These are phyloP conservation scores for Hipposideros larvatus DNA, from an alignment of 2,797 vertebrate species.

Conservation along the genomic window DNA sequence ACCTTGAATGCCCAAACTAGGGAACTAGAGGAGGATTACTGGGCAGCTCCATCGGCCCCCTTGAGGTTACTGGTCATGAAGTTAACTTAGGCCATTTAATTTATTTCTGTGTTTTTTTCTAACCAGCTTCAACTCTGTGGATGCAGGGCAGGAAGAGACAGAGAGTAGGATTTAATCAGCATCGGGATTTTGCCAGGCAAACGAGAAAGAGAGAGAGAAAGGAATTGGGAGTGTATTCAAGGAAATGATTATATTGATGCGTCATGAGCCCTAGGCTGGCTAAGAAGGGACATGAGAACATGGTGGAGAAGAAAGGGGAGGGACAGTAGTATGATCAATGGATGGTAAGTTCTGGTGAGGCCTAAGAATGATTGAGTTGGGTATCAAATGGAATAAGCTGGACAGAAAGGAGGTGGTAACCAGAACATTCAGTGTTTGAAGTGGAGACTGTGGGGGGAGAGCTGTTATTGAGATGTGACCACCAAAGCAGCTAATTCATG, in stretches of 20 bases:
- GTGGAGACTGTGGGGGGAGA: neutral
- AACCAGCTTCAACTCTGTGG: neutral
- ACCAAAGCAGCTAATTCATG: neutral
- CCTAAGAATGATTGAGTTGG: neutral
- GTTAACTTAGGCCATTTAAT: neutral
- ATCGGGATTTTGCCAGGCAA: constrained; percentile 19
- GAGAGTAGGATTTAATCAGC: neutral
- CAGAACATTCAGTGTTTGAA: neutral
- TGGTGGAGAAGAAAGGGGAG: neutral
- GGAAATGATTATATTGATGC: neutral
- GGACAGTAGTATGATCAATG: neutral
- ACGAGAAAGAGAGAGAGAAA: neutral
- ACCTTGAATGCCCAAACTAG: neutral
- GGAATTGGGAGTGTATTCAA: neutral
- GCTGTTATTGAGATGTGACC: neutral
- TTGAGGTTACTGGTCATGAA: neutral
- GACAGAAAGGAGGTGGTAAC: neutral
- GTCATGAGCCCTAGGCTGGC: neutral
- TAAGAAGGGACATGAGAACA: neutral
- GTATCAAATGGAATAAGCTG: neutral
- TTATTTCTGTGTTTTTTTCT: neutral
- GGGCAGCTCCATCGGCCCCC: neutral
- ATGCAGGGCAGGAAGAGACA: neutral
- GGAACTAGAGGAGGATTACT: neutral
- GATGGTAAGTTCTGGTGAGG: neutral